Evolutionary conservation across 2,888 invertebrate species (phyloP), one percentile per base, ranked within the genome.

Genomic region (Leptura quadrifasciata): DNA sequence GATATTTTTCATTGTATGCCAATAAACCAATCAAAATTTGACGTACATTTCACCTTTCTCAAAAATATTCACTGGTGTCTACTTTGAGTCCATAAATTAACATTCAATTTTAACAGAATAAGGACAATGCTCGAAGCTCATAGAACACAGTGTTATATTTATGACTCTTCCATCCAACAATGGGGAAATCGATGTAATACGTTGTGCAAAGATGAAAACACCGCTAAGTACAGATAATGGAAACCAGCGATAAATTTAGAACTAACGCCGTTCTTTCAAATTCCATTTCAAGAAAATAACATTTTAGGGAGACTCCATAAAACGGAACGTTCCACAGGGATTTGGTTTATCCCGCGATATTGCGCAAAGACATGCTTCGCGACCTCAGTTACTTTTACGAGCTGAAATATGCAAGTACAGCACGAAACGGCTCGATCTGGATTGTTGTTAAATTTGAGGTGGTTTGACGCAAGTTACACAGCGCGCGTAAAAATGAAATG

Each of bases 181-280:
- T 47, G n/a, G 3, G n/a, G 17, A 47, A 47, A 47, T 47, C n/a
- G 47, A 47, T 47, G 47, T 47, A 47, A 15, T 47, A 47, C 47
- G 47, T n/a, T 0, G 47, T n/a, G 47, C n/a, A 27, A 24, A 58
- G 35, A 17, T 31, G 63, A n/a, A 31, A 63, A 31, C 63, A 18
- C 15, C 58, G n/a, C 58, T 58, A 58, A 58, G 35, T 35, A 31
- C 17, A 24, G 35, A 63, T 63, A 63, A 63, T 63, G 63, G 63
- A 63, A 63, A 61, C 31, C 15, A n/a, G 31, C n/a, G 15, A 27
- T 61, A 31, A 61, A 61, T 61, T 61, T 15, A 61, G 61, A 61
- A 31, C 24, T 27, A 17, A 31, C 61, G 15, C 12, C 10, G 61
- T 18, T 9, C 17, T 18, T 18, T 31, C 35, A 31, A 24, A 24